These are phyloP conservation scores for Liasis olivaceus DNA, from an alignment of 2,797 vertebrate species.

Conservation along the genomic window DNA sequence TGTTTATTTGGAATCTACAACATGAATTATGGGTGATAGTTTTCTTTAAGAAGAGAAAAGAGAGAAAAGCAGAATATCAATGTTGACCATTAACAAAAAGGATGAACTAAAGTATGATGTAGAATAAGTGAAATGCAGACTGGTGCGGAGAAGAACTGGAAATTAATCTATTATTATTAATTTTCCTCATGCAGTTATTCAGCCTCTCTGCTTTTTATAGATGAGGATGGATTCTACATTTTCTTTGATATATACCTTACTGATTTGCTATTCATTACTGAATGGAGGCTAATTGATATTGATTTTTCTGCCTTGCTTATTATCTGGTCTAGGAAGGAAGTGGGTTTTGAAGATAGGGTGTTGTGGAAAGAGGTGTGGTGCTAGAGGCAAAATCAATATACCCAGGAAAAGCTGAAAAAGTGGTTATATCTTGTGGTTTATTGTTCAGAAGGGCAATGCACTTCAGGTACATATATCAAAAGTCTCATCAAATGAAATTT, in stretches of 20 bases:
- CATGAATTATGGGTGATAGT: not conserved
- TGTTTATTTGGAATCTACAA: not conserved
- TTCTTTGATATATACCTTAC: slow-evolving; percentile 43
- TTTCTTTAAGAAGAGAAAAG: not conserved
- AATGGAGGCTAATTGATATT: slow-evolving; percentile 61
- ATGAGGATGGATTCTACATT: not conserved
- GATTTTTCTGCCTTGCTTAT: slow-evolving; percentile 51
- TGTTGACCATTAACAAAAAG: not conserved
- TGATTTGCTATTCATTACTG: slow-evolving; percentile 56
- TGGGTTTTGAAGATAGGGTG: slow-evolving; percentile 39
- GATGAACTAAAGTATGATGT: not conserved
- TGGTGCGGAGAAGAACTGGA: not conserved
- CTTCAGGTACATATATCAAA: not conserved
- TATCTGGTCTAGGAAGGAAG: slow-evolving; percentile 48
- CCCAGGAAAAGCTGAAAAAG: slow-evolving; percentile 32
- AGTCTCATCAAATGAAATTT: slow-evolving; percentile 23
- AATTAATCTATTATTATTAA: not conserved
- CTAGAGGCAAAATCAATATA: slow-evolving; percentile 47
- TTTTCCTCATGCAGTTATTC: slow-evolving; percentile 34
- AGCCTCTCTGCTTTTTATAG: slow-evolving; percentile 25
- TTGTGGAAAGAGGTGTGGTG: slow-evolving; percentile 35
- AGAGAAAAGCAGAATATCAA: slow-evolving; percentile 3
- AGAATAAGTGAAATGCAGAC: not conserved
- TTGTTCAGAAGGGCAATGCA: slow-evolving; percentile 32
- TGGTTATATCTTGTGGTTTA: slow-evolving; percentile 25